phyloP scores from a whole-genome alignment of 2,113 vertebrate genomes.

The Pteronura brasiliensis region DNA sequence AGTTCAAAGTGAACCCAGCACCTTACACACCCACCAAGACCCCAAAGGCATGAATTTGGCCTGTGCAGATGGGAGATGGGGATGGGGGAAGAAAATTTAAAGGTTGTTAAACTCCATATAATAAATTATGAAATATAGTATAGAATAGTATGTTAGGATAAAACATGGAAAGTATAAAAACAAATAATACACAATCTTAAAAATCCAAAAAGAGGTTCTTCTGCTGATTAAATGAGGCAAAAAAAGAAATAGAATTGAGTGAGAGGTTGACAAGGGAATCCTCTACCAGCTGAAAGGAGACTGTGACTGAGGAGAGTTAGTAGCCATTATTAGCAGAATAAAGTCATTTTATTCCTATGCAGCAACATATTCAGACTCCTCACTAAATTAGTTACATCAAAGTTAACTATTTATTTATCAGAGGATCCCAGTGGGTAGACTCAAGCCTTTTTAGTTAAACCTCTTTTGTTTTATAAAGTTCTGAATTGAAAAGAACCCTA shows the following conservation, averaged over 20 bases:
- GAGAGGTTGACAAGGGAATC: background rate
- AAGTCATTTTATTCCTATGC: conserved; percentile 10
- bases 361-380: conserved; percentile 11
- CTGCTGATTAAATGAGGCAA: background rate
- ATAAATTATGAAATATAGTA: background rate
- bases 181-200: background rate
- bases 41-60: background rate
- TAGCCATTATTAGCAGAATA: background rate
- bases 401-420: conserved; percentile 18
- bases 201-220: background rate
- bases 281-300: background rate
- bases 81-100: background rate
- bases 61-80: background rate
- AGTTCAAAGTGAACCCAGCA: background rate
- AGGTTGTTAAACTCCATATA: background rate
- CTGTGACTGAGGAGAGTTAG: background rate
- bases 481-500: background rate
- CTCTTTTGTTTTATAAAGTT: background rate
- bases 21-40: background rate
- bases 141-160: background rate
- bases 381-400: background rate
- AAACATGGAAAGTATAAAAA: background rate
- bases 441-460: background rate
- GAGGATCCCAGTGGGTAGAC: background rate
- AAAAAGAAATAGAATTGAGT: background rate